A percentile compares a stretch with the other conserved stretches of the same genome.
Conservation (phyloP, 2,113 vertebrate genomes). For the Eulemur macaco region DNA sequence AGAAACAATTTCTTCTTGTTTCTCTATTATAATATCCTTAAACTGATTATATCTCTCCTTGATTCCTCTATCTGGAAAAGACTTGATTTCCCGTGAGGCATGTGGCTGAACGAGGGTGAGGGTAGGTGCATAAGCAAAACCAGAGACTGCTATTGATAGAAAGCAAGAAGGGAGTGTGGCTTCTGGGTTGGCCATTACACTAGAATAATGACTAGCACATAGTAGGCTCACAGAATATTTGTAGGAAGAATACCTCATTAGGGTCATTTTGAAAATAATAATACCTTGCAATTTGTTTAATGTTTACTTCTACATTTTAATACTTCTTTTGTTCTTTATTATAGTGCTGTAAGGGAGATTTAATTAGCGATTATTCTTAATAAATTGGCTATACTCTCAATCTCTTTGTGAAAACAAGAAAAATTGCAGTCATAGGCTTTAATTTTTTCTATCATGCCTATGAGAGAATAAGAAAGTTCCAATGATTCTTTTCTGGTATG, state of each 20-base stretch:
- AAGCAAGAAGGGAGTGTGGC: background rate
- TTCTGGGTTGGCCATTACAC: background rate
- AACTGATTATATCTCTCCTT: background rate
- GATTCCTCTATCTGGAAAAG: background rate
- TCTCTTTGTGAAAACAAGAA: background rate
- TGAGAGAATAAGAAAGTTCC: slow-evolving; percentile 20
- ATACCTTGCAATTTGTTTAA: background rate
- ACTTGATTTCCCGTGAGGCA: background rate
- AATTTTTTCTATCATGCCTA: background rate
- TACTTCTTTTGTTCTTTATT: background rate
- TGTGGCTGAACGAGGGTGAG: background rate
- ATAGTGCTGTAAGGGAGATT: background rate
- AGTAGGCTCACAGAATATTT: background rate
- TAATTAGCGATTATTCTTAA: background rate
- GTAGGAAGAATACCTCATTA: background rate
- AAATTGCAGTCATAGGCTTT: background rate
- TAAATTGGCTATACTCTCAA: background rate
- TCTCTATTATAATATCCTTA: background rate
- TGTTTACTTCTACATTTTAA: background rate
- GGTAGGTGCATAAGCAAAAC: background rate
- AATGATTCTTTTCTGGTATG: background rate
- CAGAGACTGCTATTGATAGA: background rate
- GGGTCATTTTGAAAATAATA: background rate
- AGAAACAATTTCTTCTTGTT: background rate
- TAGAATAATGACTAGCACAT: background rate